A percentile compares a stretch with the other conserved stretches of the same genome.
phyloP scores from a whole-genome alignment of 2,888 invertebrate genomes.

The Scaptomyza cyrtandrae region DNA sequence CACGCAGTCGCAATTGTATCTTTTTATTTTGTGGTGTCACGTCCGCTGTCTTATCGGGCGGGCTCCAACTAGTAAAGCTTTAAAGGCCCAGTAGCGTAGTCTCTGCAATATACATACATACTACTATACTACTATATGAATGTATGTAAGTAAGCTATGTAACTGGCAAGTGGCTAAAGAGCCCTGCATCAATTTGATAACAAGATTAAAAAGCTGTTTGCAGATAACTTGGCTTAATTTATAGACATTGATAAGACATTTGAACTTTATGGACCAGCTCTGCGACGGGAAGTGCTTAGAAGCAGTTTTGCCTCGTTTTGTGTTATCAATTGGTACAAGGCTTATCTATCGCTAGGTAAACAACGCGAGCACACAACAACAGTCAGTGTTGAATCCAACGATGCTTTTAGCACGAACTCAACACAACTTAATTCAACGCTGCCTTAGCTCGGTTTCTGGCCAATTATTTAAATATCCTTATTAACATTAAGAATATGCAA shows the following conservation, averaged over 20 bases:
- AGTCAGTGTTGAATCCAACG: conserved; percentile 1
- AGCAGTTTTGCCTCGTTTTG: not conserved
- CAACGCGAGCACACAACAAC: conserved; percentile 23
- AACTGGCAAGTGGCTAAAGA: conserved; percentile 13
- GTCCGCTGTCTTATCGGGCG: conserved; percentile 48
- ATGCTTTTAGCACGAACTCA: conserved; percentile 11
- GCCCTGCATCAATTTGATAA: conserved; percentile 44
- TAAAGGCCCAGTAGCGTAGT: not conserved
- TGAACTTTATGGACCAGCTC: conserved; percentile 29
- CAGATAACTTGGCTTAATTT: conserved; percentile 46
- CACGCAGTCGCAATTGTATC: conserved; percentile 16
- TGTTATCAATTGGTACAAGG: conserved; percentile 41
- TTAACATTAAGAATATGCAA: too few relatives aligned
- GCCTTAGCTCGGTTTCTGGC: conserved; percentile 1
- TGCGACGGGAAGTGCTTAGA: conserved; percentile 40
- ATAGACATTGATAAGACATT: conserved; percentile 39
- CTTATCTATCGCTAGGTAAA: conserved; percentile 39
- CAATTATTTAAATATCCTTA: not conserved
- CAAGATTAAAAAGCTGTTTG: conserved; percentile 11
- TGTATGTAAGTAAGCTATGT: conserved; percentile 3
- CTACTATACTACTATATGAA: not conserved
- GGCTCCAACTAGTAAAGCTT: not conserved
- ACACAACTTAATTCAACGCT: not conserved
- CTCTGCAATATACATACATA: conserved; percentile 6
- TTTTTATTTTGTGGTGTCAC: conserved; percentile 24